Conservation (phyloP, 2,888 invertebrate genomes). For the Aspidiotus destructor region DNA sequence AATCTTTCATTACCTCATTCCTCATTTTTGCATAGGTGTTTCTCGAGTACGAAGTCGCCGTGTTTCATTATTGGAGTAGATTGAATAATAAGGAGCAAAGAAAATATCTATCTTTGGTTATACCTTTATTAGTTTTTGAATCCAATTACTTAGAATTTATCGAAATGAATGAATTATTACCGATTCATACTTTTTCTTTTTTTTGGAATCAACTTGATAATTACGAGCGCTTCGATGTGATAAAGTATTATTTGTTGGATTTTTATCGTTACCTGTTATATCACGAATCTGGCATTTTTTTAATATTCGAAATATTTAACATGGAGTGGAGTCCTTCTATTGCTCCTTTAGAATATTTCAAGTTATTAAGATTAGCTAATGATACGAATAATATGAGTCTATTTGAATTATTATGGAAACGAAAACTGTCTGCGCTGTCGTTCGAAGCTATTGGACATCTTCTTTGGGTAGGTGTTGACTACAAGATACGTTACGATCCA, state of each 20-base stretch:
- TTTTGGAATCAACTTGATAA: not conserved
- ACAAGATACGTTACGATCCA: not conserved
- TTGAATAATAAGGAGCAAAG: not conserved
- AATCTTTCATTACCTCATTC: not conserved
- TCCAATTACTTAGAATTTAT: constrained; percentile 3
- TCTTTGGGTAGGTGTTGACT: not conserved
- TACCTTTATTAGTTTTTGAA: not conserved
- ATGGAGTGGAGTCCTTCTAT: not conserved
- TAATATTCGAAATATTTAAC: not conserved
- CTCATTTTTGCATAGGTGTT: not conserved
- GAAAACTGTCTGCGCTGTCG: not conserved
- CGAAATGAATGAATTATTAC: constrained; percentile 6
- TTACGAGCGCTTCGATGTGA: not conserved
- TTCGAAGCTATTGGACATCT: constrained; percentile 11
- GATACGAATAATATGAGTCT: constrained; percentile 5
- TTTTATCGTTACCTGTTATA: constrained; percentile 7
- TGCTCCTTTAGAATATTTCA: constrained; percentile 2
- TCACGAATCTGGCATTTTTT: not conserved
- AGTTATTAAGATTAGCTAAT: not conserved
- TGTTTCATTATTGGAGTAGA: constrained; percentile 2
- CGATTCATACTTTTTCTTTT: constrained; percentile 4
- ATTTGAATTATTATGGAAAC: not conserved
- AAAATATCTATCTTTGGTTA: not conserved
- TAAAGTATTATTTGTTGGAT: not conserved
- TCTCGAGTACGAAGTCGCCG: constrained; percentile 1